These are phyloP conservation scores for Lacanobia wlatinum DNA, from an alignment of 2,888 invertebrate genomes.

Conservation along the genomic window DNA sequence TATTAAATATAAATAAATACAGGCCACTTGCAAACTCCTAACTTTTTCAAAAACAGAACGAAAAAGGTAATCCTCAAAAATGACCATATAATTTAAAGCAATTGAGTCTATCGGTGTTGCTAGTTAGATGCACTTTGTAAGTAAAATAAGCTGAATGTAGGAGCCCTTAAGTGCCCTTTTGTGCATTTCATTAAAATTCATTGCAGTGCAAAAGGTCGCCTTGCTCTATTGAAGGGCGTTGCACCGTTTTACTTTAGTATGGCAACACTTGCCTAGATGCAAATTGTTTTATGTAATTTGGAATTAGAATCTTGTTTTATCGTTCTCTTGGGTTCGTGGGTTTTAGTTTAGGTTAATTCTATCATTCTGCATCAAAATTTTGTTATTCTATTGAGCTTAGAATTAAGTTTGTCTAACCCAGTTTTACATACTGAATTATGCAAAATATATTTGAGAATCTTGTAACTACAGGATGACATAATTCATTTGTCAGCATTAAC, in stretches of 20 bases:
- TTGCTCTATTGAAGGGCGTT: constrained; percentile 59
- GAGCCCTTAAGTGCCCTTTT: constrained; percentile 58
- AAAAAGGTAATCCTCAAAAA: neutral
- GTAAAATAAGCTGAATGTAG: constrained; percentile 61
- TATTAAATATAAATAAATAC: neutral
- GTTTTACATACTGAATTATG: too few relatives aligned
- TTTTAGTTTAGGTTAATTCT: neutral
- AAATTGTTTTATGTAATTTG: constrained; percentile 30
- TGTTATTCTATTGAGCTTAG: neutral
- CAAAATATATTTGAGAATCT: too few relatives aligned
- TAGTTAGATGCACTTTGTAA: constrained; percentile 57
- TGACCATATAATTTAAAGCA: constrained; percentile 39
- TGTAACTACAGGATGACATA: too few relatives aligned
- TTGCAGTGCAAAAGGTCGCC: constrained; percentile 60
- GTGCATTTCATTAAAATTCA: constrained; percentile 67
- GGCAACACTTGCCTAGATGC: constrained; percentile 44
- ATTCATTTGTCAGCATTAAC: too few relatives aligned
- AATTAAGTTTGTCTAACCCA: neutral
- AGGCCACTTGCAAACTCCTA: neutral
- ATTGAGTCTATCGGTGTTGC: constrained; percentile 35
- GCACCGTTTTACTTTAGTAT: constrained; percentile 52
- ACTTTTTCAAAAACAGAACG: constrained; percentile 4
- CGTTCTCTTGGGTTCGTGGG: neutral
- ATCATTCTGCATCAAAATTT: neutral
- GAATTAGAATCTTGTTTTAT: constrained; percentile 13